phyloP scores from a whole-genome alignment of 2,888 invertebrate species.

The Gisinianus flammeolus region DNA sequence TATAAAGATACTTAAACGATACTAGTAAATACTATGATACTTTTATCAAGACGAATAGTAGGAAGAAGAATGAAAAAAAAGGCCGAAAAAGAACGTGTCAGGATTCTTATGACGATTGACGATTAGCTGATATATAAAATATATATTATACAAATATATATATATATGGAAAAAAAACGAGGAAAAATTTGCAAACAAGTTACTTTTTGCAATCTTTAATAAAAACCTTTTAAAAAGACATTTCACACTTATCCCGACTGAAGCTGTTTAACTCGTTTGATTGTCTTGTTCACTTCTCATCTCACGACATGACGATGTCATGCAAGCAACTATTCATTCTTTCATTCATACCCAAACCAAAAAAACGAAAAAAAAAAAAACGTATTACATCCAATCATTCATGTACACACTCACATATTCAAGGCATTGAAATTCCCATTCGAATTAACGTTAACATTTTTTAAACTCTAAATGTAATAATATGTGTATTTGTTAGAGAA shows the following conservation, averaged over 20 bases:
- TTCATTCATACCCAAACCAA: conserved; percentile 13
- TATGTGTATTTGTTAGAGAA: no score
- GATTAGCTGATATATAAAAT: conserved; percentile 7
- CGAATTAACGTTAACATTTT: no score
- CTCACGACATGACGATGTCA: conserved; percentile 24
- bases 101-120: not conserved
- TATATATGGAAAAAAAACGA: conserved; percentile 24
- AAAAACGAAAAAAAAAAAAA: no score
- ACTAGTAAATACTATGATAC: not conserved
- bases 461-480: no score
- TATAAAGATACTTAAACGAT: no score
- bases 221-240: conserved; percentile 42
- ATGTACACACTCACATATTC: no score
- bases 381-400: no score
- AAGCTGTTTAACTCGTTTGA: conserved; percentile 34
- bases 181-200: conserved; percentile 40
- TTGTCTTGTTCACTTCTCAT: conserved; percentile 35
- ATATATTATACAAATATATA: no score
- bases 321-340: conserved; percentile 27
- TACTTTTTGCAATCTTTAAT: conserved; percentile 41
- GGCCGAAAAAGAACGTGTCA: conserved; percentile 21
- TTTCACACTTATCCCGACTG: conserved; percentile 36
- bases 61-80: not conserved
- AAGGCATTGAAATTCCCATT: no score
- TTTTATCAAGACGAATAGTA: not conserved